Base-by-base conservation (phyloP, 2,797 vertebrate genomes). In the Rallus crepitans region DNA sequence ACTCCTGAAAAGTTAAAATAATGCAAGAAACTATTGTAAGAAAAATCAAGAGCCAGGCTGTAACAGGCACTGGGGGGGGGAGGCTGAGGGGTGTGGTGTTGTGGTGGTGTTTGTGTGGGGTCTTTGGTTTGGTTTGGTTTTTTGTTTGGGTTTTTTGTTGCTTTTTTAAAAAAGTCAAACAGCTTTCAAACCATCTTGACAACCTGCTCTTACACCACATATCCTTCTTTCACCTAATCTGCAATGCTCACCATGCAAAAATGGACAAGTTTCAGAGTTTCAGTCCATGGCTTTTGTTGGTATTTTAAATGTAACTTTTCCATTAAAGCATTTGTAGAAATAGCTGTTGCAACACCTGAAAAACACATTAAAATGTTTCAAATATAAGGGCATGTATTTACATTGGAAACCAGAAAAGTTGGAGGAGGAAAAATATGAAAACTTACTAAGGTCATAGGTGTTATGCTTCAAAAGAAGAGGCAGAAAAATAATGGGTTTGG, bases 251-350 rank as follows among this genome's bases (percentile, higher is more conserved):
- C 99, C 98, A 98, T 98, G 96, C 98, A 99, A 94, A 98, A 98
- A 68, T 98, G 97, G 53, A 99, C 98, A 73, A 99, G 98, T 65
- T 98, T 98, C 95, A 98, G 95, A 7, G 99, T 99, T 76, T 99
- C 98, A 73, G 91, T 97, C 99, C 99, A 99, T 3, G 97, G 96
- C 90, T 97, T 99, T 66, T 98, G 97, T 45, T 97, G 97, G 95
- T 98, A 99, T 97, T 99, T 99, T 56, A 94, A 68, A 75, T 25
- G 98, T 76, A 99, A 93, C 6, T 94, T 65, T 82, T 98, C 96
- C 69, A 99, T 96, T 13, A 97, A 93, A 45, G 88, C 57, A 42
- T 95, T 97, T 82, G 85, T 70, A 59, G 96, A 89, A 87, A 21
- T 37, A 75, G 57, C 37, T 57, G 45, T 78, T 13, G 23, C 40